Conservation (phyloP, 1,140 invertebrate genomes). For the Drosophila equinoxialis region DNA sequence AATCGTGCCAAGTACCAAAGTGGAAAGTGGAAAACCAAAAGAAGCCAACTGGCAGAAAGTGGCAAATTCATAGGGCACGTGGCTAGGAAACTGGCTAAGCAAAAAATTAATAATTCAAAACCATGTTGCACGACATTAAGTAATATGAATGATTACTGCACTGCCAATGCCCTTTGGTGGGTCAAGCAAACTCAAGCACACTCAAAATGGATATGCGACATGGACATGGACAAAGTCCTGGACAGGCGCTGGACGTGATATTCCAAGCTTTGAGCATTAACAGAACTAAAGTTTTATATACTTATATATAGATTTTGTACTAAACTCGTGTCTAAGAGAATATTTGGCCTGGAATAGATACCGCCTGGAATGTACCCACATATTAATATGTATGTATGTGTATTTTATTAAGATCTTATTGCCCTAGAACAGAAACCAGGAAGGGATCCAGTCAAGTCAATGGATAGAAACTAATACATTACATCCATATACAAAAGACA, state of each 20-base stretch:
- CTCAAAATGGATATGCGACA: neutral
- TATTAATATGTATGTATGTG: neutral
- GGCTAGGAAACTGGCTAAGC: neutral
- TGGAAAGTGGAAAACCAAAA: neutral
- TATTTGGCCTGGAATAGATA: neutral
- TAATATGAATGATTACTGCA: conserved; percentile 9
- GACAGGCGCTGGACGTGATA: too few species aligned
- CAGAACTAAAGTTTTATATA: neutral
- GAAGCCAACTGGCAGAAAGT: neutral
- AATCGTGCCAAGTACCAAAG: neutral
- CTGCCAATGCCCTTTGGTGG: neutral
- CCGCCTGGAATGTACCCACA: neutral
- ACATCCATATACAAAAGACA: too few species aligned
- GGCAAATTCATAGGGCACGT: conserved; percentile 7
- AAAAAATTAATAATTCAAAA: conserved; percentile 11
- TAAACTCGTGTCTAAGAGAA: neutral
- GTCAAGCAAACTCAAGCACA: neutral
- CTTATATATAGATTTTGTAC: neutral
- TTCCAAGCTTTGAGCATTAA: neutral
- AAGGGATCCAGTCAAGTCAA: neutral
- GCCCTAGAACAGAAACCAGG: neutral
- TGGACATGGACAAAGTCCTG: neutral
- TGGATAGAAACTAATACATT: too few species aligned
- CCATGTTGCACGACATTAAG: conserved; percentile 12
- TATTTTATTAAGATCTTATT: conserved; percentile 1